These are phyloP conservation scores for Nomada goodeniana DNA, from an alignment of 2,888 invertebrate genomes.

Conservation along the genomic window DNA sequence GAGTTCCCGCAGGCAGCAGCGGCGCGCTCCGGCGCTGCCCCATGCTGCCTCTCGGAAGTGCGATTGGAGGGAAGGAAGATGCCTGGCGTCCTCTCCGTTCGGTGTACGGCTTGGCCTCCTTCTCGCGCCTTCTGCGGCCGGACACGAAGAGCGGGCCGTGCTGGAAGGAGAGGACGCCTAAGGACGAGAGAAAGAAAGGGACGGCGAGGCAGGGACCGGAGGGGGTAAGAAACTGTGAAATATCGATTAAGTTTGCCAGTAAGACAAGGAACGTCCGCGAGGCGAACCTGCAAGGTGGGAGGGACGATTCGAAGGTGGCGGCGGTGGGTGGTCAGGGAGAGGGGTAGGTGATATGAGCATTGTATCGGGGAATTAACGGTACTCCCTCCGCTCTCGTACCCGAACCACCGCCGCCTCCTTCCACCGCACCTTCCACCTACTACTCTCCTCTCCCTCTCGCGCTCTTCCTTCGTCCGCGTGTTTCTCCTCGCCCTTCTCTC, in stretches of 20 bases:
- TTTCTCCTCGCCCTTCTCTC: slow-evolving; percentile 61
- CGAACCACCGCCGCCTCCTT: slow-evolving; percentile 54
- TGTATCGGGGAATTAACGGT: slow-evolving; percentile 85
- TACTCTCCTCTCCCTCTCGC: slow-evolving; percentile 48
- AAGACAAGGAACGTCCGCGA: slow-evolving; percentile 84
- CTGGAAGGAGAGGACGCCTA: slow-evolving; percentile 57
- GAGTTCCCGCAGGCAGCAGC: slow-evolving; percentile 63
- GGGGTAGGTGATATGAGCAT: slow-evolving; percentile 84
- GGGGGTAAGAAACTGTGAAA: slow-evolving; percentile 85
- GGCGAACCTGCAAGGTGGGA: slow-evolving; percentile 71
- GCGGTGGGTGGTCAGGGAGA: slow-evolving; percentile 79
- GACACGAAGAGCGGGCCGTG: slow-evolving; percentile 73
- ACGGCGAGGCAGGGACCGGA: slow-evolving; percentile 68
- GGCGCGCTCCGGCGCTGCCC: slow-evolving; percentile 66
- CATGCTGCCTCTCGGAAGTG: slow-evolving; percentile 73
- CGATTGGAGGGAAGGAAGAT: slow-evolving; percentile 81
- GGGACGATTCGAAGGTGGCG: slow-evolving; percentile 64
- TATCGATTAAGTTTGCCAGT: slow-evolving; percentile 85
- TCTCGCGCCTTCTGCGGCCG: slow-evolving; percentile 77
- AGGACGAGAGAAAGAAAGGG: slow-evolving; percentile 49
- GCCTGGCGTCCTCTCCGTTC: slow-evolving; percentile 68
- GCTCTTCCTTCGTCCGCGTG: slow-evolving; percentile 61
- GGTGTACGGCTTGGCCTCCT: slow-evolving; percentile 37
- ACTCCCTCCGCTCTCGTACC: slow-evolving; percentile 73
- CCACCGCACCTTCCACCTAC: slow-evolving; percentile 37